Percentiles rank a stretch among this genome's conserved stretches.
Evolutionary conservation across 2,888 invertebrate species (phyloP).

Genomic region (Xestia sexstrigata): DNA sequence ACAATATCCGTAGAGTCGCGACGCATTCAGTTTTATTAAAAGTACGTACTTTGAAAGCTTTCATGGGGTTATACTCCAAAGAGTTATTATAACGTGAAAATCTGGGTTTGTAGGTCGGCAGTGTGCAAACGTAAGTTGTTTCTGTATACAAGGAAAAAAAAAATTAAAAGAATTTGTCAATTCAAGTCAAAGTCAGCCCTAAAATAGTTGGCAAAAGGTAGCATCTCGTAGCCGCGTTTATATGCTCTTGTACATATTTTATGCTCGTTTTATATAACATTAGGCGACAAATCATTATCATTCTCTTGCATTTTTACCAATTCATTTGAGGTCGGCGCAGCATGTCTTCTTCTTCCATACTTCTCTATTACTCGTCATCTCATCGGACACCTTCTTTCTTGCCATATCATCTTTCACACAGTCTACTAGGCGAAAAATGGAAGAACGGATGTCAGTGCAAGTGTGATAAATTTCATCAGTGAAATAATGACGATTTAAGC

Average conservation of each 20-base stretch:
- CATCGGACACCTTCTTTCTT: too few relatives aligned
- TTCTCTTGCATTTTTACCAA: too few relatives aligned
- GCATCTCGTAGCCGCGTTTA: not conserved
- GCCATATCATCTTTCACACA: too few relatives aligned
- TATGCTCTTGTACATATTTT: not conserved
- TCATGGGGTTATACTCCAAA: slow-evolving; percentile 12
- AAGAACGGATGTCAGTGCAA: too few relatives aligned
- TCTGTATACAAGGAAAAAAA: not conserved
- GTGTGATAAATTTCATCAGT: not conserved
- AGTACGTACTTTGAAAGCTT: slow-evolving; percentile 14
- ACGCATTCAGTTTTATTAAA: slow-evolving; percentile 45
- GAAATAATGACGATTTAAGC: not conserved
- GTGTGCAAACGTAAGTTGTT: not conserved
- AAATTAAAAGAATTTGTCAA: not conserved
- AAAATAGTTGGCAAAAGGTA: not conserved
- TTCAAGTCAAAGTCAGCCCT: not conserved
- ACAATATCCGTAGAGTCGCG: slow-evolving; percentile 16
- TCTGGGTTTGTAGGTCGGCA: slow-evolving; percentile 3
- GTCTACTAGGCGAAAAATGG: not conserved
- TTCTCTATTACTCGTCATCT: too few relatives aligned
- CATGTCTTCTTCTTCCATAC: too few relatives aligned
- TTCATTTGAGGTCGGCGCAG: too few relatives aligned
- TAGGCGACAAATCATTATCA: too few relatives aligned
- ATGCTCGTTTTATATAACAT: not conserved
- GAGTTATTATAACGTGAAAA: not conserved